Percentiles rank a stretch among this genome's conserved stretches.
Conservation (phyloP, 1,140 invertebrate genomes). For the Dreissena polymorpha region DNA sequence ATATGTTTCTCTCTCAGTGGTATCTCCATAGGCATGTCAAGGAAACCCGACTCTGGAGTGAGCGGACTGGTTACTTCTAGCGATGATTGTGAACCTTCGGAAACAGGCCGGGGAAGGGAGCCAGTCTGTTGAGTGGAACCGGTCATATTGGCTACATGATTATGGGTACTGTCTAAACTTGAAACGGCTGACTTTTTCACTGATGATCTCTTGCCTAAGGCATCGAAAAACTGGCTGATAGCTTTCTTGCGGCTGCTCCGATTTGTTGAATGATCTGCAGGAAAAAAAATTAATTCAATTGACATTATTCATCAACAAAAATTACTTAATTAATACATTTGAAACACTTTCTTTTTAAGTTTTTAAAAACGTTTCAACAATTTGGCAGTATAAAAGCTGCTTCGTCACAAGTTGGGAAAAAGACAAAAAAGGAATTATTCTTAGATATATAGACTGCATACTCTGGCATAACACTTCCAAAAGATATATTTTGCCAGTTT, state of each 20-base stretch:
- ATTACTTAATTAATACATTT: too few species aligned
- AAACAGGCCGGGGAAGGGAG: background rate
- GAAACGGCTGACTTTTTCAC: slow-evolving; percentile 54
- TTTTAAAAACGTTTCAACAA: too few species aligned
- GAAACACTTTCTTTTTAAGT: too few species aligned
- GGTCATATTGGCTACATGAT: too few species aligned
- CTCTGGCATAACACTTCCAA: too few species aligned
- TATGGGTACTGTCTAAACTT: slow-evolving; percentile 36
- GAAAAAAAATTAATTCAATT: slow-evolving; percentile 42
- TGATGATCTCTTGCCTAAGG: slow-evolving; percentile 67
- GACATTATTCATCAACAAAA: too few species aligned
- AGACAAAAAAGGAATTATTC: too few species aligned
- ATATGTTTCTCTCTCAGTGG: slow-evolving; percentile 23
- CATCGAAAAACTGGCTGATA: slow-evolving; percentile 73
- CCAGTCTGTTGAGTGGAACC: too few species aligned
- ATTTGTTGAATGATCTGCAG: slow-evolving; percentile 53
- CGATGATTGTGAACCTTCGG: slow-evolving; percentile 22
- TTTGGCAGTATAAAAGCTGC: too few species aligned
- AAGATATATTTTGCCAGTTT: too few species aligned
- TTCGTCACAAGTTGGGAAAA: too few species aligned
- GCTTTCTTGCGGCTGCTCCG: slow-evolving; percentile 69
- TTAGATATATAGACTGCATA: too few species aligned
- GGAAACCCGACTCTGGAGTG: slow-evolving; percentile 31
- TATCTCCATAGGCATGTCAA: slow-evolving; percentile 2
- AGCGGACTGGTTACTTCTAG: slow-evolving; percentile 26